A percentile compares a stretch with the other conserved stretches of the same genome.
Evolutionary conservation across 2,113 vertebrate species (phyloP).

Genomic region (Tetrao urogallus): DNA sequence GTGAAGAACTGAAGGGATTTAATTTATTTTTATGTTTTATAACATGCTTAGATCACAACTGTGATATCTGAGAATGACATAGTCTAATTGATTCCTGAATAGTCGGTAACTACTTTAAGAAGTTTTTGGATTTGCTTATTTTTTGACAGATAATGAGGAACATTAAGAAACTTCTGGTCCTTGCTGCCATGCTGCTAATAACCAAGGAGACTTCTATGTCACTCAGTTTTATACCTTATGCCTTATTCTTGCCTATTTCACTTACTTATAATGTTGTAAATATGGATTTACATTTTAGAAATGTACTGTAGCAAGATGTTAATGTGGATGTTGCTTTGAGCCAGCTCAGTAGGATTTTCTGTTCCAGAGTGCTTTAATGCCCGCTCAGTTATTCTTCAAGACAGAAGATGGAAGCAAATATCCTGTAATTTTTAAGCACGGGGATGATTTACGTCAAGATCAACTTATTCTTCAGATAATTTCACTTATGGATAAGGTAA

Average conservation of each 20-base stretch:
- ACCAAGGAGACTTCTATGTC: not conserved
- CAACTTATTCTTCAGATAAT: conserved; percentile 99
- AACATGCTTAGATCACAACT: not conserved
- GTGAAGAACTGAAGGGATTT: not conserved
- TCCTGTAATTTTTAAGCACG: conserved; percentile 98
- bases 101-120: not conserved
- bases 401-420: conserved; percentile 94
- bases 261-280: not conserved
- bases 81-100: not conserved
- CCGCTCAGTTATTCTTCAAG: conserved; percentile 96
- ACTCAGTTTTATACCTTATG: not conserved
- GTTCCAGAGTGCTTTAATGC: conserved; percentile 95
- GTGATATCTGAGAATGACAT: not conserved
- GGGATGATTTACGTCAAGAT: conserved; percentile 96
- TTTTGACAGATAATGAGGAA: not conserved
- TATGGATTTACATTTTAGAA: not conserved
- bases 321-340: not conserved
- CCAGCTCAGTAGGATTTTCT: not conserved
- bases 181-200: not conserved
- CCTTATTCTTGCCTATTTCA: not conserved
- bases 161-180: fast-evolving
- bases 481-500: conserved; percentile 98
- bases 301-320: not conserved
- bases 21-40: not conserved
- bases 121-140: not conserved